Percentiles rank a stretch among this genome's conserved stretches.
Conservation (phyloP, 2,113 vertebrate species). For the Sylvilagus bachmani region DNA sequence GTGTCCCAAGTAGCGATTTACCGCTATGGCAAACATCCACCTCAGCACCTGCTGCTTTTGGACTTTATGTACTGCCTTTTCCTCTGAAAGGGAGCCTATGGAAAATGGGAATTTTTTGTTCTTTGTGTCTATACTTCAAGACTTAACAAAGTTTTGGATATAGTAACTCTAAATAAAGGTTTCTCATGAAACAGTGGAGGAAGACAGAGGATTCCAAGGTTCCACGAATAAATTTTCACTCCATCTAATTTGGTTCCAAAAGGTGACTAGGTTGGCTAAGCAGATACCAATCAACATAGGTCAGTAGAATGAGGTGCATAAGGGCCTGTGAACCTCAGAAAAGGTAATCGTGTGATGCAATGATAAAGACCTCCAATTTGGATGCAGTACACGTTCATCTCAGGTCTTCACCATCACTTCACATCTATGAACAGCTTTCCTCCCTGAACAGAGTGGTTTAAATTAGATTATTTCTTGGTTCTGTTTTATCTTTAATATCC, state of each 20-base stretch:
- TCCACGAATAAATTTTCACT: neutral
- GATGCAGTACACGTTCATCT: neutral
- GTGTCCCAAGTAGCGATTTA: too few relatives aligned
- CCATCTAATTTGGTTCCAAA: neutral
- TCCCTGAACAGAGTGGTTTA: neutral
- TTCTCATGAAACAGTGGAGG: neutral
- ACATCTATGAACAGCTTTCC: neutral
- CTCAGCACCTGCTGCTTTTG: neutral
- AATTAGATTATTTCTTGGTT: neutral
- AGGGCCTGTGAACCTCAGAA: neutral
- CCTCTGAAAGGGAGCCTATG: neutral
- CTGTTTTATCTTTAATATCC: neutral
- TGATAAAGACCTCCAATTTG: neutral
- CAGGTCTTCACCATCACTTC: neutral
- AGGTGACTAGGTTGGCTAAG: neutral
- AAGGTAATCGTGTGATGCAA: neutral
- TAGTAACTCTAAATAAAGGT: neutral
- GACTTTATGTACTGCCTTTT: neutral
- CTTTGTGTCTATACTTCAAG: neutral
- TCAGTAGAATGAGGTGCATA: neutral
- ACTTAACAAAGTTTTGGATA: neutral
- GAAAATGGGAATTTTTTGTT: neutral
- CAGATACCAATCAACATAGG: neutral
- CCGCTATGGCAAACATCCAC: too few relatives aligned
- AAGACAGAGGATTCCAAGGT: neutral